Base-by-base conservation (phyloP, 2,113 vertebrate genomes). In the Cavia porcellus region DNA sequence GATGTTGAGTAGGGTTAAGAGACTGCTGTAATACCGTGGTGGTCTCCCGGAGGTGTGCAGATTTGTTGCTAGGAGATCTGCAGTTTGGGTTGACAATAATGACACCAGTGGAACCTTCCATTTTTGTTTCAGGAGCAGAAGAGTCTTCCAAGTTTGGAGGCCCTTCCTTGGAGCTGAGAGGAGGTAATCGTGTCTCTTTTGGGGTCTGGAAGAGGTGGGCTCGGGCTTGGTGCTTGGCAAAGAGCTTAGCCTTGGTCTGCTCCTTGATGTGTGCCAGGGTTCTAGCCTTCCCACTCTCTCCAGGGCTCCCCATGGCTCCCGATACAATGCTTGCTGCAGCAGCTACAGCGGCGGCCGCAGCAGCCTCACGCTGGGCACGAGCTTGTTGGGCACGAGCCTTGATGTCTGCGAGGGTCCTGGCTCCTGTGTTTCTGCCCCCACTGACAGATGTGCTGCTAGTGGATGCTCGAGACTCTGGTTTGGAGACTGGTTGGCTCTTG, bases 1-100 rank as follows among this genome's bases (percentile, higher is more conserved):
- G 98, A 90, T 98, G 96, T n/a, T 98, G 96, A 74, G 97, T 81
- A 32, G 98, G 97, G 94, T 97, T 98, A 96, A 98, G 97, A 85
- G 98, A 96, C 70, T 97, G 98, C 95, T 98, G 99, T 95, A 98
- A 90, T 92, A 98, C 90, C 82, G 98, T 11, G 77, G 96, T 50
- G 80, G 97, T 91, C 97, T 99, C 99, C 79, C 99, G 99, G 97
- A 98, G 98, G 96, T 98, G 98, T 17, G 86, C 62, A 19, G 98
- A 97, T 97, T 99, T 99, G 98, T 98, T 99, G 98, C 98, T 99
- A 92, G 99, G 99, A 97, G 99, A 99, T 94, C 98, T 98, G 97
- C 99, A 99, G 97, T 99, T 99, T 89, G 99, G 99, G 98, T 99
- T 99, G 95, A 99, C 98, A 91, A 99, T 99, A 80, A 99, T 99